phyloP scores from a whole-genome alignment of 2,113 vertebrate genomes.

The Heloderma charlesbogerti region DNA sequence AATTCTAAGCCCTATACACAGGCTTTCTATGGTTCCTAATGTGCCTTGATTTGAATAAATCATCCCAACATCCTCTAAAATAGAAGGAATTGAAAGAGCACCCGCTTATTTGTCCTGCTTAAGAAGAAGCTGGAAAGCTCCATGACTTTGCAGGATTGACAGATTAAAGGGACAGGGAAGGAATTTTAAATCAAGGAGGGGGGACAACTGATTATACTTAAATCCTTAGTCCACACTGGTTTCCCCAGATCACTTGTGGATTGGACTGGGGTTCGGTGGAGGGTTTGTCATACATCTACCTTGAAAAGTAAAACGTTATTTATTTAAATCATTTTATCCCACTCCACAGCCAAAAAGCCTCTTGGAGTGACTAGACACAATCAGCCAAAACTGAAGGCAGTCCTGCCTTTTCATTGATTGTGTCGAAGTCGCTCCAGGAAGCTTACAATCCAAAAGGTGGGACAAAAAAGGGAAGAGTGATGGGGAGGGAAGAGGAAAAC shows the following conservation, averaged over 20 bases:
- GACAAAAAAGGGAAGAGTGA: too few relatives aligned
- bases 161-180: background rate
- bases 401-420: too few relatives aligned
- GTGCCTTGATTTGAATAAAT: constrained; percentile 60
- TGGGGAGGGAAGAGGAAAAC: too few relatives aligned
- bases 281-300: background rate
- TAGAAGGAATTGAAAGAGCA: background rate
- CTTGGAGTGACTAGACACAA: too few relatives aligned
- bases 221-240: background rate
- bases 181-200: background rate
- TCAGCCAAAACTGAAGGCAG: too few relatives aligned
- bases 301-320: background rate
- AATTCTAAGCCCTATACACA: constrained; percentile 6
- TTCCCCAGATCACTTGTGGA: background rate
- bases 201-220: rapidly evolving
- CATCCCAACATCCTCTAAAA: constrained; percentile 25
- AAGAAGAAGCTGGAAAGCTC: constrained; percentile 1
- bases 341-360: too few relatives aligned
- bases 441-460: too few relatives aligned
- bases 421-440: too few relatives aligned
- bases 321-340: too few relatives aligned
- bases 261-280: too few relatives aligned
- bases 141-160: background rate
- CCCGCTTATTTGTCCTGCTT: constrained; percentile 6
- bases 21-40: constrained; percentile 34